A percentile compares a stretch with the other conserved stretches of the same genome.
These are phyloP conservation scores for Hylyphantes graminicola DNA, from an alignment of 1,140 invertebrate species.

Conservation along the genomic window DNA sequence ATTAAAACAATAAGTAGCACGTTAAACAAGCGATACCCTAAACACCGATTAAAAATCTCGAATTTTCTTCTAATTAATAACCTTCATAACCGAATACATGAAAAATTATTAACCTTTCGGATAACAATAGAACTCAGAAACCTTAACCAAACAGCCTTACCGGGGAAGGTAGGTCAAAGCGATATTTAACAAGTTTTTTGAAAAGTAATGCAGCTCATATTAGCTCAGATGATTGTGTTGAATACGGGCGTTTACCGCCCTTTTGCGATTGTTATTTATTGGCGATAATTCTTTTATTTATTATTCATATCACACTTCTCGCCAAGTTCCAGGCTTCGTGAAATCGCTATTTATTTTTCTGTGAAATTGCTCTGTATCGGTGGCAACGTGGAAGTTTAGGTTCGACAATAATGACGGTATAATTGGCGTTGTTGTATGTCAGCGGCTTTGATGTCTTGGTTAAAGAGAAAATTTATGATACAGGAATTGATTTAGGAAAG, in stretches of 20 bases:
- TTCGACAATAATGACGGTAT: background rate
- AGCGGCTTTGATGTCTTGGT: background rate
- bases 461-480: no score
- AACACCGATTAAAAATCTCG: constrained; percentile 38
- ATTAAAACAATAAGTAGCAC: constrained; percentile 29
- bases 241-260: constrained; percentile 26
- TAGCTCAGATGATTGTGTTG: constrained; percentile 52
- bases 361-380: background rate
- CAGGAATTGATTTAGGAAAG: no score
- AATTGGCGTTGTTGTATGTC: no score
- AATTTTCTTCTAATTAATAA: constrained; percentile 42
- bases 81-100: background rate
- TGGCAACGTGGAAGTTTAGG: background rate
- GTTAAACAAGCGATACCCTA: background rate
- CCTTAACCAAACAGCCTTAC: background rate
- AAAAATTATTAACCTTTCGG: background rate
- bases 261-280: constrained; percentile 54
- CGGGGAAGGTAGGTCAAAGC: constrained; percentile 29
- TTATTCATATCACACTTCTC: constrained; percentile 23
- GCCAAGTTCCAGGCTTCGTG: background rate
- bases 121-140: constrained; percentile 24
- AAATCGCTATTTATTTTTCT: background rate
- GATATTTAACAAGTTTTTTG: constrained; percentile 51
- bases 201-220: constrained; percentile 24
- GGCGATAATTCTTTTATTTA: background rate